Evolutionary conservation across 2,113 vertebrate genomes (phyloP), one percentile per base, ranked within the genome.

Genomic region (Phylloscopus trochilus): DNA sequence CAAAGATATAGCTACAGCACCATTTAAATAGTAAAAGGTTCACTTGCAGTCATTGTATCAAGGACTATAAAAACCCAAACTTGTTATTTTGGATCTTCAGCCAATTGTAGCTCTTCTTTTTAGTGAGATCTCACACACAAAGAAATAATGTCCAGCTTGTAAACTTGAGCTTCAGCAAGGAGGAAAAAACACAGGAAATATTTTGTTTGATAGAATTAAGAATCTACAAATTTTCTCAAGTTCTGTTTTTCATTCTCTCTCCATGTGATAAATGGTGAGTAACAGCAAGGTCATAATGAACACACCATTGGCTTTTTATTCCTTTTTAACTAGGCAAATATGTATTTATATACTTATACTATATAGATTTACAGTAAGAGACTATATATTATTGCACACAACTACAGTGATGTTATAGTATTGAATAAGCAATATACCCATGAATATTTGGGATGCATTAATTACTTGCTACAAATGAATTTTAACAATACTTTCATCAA

Each of bases 121-220:
- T 13, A 70, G 20, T 24, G 33, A 78, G 7, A 72, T 33, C 23
- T 75, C 62, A 46, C 13, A 27, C 10, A 35, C 3, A 39, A 11
- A 43, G 14, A 31, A 64, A 2, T 47, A 33, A 46, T 9, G 7
- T 56, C 15, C 18, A 18, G n/a, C 69, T 75, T 83, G 13, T 47
- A 24, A 66, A 37, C 33, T 3, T 49, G 4, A 78, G 10, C 9
- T 70, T 49, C 58, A 85, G 13, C 0, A 0, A 76, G 27, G 21
- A 70, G n/a, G 1, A 22, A 60, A 41, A 82, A 30, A 13, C 0
- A 0, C 7, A 56, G 4, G 2, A 78, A 67, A 51, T 67, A 35
- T 18, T 18, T 5, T 44, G 7, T 51, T 78, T 52, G 52, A 64
- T 3, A 37, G 21, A 67, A 58, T 56, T 63, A 69, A 70, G 15